Evolutionary conservation across 2,888 invertebrate species (phyloP).

Genomic region (Buathra laborator): DNA sequence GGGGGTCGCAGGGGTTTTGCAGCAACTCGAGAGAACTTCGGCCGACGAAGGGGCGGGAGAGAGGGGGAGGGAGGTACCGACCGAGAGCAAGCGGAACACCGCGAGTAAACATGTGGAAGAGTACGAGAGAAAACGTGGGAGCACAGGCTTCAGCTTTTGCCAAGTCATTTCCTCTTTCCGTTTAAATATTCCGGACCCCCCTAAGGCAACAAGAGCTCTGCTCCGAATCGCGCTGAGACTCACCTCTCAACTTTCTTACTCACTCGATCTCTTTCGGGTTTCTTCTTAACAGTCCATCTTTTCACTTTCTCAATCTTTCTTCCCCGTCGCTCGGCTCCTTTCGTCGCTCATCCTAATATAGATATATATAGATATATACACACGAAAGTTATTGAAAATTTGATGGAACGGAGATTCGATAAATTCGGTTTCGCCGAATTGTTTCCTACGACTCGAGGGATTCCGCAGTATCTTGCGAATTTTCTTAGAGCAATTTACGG

Average conservation of each 20-base stretch:
- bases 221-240: not conserved
- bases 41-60: not conserved
- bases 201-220: conserved; percentile 36
- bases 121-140: not conserved
- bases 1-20: conserved; percentile 19
- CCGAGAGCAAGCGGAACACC: not conserved
- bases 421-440: conserved; percentile 41
- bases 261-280: conserved; percentile 1
- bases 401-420: conserved; percentile 56
- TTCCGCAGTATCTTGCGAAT: not conserved
- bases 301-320: conserved; percentile 10
- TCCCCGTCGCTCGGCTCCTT: not conserved
- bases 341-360: not conserved
- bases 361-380: not conserved
- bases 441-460: conserved; percentile 3
- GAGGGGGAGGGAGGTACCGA: not conserved
- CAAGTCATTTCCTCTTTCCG: conserved; percentile 70
- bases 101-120: not conserved
- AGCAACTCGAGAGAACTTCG: conserved; percentile 15
- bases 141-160: conserved; percentile 36
- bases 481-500: not conserved
- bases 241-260: conserved; percentile 29
- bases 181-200: conserved; percentile 66
- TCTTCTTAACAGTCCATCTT: not conserved
- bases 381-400: conserved; percentile 62